A percentile compares a stretch with the other conserved stretches of the same genome.
Conservation (phyloP, 2,888 invertebrate species). For the Ferdinandea cuprea region DNA sequence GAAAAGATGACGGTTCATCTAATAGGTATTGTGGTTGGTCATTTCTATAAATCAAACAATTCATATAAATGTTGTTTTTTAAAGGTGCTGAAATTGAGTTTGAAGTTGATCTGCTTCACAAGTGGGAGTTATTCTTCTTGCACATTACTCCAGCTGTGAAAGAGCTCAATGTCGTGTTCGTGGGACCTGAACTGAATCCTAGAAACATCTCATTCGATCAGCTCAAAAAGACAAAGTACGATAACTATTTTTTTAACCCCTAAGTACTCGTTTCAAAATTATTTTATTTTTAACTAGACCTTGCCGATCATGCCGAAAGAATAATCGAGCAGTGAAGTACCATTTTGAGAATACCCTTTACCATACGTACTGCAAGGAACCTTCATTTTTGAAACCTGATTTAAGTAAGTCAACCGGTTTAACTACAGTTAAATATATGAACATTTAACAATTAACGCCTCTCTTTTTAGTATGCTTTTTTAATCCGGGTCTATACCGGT, state of each 20-base stretch:
- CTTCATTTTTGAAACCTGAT: conserved; percentile 84
- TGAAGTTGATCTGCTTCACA: conserved; percentile 87
- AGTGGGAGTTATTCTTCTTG: conserved; percentile 89
- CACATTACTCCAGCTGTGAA: conserved; percentile 86
- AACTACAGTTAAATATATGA: background rate
- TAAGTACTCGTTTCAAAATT: no score
- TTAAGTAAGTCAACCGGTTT: conserved; percentile 82
- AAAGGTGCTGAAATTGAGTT: conserved; percentile 88
- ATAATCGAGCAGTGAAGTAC: conserved; percentile 84
- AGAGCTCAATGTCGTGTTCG: conserved; percentile 85
- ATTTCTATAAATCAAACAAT: no score
- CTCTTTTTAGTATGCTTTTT: conserved; percentile 88
- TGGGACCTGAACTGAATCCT: conserved; percentile 87
- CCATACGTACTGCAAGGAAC: conserved; percentile 83
- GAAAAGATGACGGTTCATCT: conserved; percentile 80
- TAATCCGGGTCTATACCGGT: conserved; percentile 89
- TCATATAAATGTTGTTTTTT: background rate
- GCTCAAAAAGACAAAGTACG: conserved; percentile 85
- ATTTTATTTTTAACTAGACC: conserved; percentile 82
- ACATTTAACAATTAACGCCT: no score
- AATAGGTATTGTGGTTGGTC: conserved; percentile 76
- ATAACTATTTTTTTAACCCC: background rate
- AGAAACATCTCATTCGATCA: conserved; percentile 85
- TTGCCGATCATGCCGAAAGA: conserved; percentile 84
- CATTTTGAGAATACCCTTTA: conserved; percentile 84